phyloP scores from a whole-genome alignment of 2,113 vertebrate species.

The Lynx canadensis region DNA sequence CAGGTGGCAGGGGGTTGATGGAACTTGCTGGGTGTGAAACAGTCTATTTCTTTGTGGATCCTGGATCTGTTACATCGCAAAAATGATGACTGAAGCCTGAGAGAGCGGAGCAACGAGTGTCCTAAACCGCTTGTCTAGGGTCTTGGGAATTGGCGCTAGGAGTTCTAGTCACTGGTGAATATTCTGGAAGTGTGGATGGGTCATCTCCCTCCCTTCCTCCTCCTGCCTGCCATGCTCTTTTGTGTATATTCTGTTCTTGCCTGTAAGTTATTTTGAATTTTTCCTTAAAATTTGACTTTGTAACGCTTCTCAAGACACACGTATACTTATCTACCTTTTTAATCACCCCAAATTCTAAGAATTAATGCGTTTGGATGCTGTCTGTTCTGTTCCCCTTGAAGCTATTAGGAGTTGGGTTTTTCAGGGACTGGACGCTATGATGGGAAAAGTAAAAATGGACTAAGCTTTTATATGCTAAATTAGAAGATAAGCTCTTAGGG shows the following conservation, averaged over 20 bases:
- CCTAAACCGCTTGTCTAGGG: neutral
- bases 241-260: neutral
- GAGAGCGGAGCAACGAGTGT: neutral
- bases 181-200: accelerated
- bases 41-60: neutral
- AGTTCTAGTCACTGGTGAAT: neutral
- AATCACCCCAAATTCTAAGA: neutral
- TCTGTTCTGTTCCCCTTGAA: neutral
- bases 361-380: neutral
- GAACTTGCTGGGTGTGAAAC: neutral
- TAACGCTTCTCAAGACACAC: neutral
- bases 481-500: neutral
- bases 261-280: neutral
- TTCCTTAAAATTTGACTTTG: neutral
- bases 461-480: neutral
- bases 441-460: neutral
- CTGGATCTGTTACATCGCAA: neutral
- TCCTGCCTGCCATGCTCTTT: accelerated
- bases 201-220: too few species aligned
- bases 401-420: neutral
- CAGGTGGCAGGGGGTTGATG: accelerated
- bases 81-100: neutral
- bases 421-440: neutral
- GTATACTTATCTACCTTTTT: neutral
- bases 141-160: neutral